Percentiles rank a stretch among this genome's conserved stretches.
Conservation (phyloP, 2,797 vertebrate genomes). For the Alauda arvensis region DNA sequence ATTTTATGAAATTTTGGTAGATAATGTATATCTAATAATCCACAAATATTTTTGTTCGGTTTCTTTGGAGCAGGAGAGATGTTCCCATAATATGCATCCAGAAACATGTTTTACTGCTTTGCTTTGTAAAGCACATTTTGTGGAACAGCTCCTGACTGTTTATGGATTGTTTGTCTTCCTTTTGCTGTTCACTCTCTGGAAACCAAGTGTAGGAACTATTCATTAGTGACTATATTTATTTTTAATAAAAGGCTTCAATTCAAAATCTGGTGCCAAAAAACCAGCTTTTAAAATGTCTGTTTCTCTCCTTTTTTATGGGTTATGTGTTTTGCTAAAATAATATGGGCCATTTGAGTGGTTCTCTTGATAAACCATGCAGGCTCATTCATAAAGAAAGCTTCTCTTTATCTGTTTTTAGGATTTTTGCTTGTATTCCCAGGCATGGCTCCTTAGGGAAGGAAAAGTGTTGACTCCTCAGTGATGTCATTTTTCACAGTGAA, state of each 20-base stretch:
- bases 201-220: background rate
- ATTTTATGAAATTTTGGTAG: background rate
- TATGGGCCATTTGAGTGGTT: background rate
- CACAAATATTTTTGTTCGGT: background rate
- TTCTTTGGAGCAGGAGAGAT: background rate
- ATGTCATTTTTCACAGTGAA: constrained; percentile 32
- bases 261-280: background rate
- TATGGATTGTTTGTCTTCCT: background rate
- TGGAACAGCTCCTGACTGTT: background rate
- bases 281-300: background rate
- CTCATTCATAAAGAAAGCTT: background rate
- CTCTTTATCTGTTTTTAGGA: background rate
- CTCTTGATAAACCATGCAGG: background rate
- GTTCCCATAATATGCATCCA: background rate
- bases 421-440: background rate
- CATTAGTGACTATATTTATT: background rate
- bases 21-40: background rate
- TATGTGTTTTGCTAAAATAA: background rate
- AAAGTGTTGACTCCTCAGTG: constrained; percentile 1
- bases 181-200: background rate
- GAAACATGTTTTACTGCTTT: background rate
- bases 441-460: constrained; percentile 1
- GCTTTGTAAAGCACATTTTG: background rate
- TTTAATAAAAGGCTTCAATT: background rate
- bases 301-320: background rate